Evolutionary conservation across 2,888 invertebrate species (phyloP).

Genomic region (Alcis repandata): DNA sequence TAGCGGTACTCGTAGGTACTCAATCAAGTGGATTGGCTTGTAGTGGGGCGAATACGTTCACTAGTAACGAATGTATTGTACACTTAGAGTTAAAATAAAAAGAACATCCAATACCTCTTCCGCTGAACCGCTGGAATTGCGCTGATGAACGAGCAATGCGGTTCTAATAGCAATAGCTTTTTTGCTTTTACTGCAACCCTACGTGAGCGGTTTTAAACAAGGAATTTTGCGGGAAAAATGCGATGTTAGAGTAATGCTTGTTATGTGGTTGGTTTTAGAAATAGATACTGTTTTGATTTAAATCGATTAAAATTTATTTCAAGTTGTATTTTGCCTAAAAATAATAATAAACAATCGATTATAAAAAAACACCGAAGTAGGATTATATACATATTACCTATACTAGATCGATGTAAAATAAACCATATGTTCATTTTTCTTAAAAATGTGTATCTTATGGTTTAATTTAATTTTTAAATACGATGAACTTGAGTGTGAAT

Average conservation of each 20-base stretch:
- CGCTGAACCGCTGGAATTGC: conserved; percentile 71
- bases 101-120: conserved; percentile 70
- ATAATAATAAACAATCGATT: too few relatives aligned
- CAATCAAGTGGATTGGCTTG: conserved; percentile 73
- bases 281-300: too few relatives aligned
- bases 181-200: conserved; percentile 60
- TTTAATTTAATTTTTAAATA: too few relatives aligned
- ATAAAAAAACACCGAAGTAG: too few relatives aligned
- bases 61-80: conserved; percentile 81
- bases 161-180: conserved; percentile 75
- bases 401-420: too few relatives aligned
- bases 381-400: too few relatives aligned
- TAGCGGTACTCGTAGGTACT: conserved; percentile 67
- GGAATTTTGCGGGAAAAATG: conserved; percentile 52
- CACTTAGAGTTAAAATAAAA: conserved; percentile 75
- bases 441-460: too few relatives aligned
- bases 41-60: conserved; percentile 60
- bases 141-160: conserved; percentile 80
- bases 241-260: conserved; percentile 14
- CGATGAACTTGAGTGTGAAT: too few relatives aligned
- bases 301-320: conserved; percentile 10
- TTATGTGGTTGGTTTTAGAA: too few relatives aligned
- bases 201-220: conserved; percentile 66
- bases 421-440: too few relatives aligned
- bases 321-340: neutral